Evolutionary conservation across 2,113 vertebrate genomes (phyloP).

Genomic region (Lycocorax pyrrhopterus): DNA sequence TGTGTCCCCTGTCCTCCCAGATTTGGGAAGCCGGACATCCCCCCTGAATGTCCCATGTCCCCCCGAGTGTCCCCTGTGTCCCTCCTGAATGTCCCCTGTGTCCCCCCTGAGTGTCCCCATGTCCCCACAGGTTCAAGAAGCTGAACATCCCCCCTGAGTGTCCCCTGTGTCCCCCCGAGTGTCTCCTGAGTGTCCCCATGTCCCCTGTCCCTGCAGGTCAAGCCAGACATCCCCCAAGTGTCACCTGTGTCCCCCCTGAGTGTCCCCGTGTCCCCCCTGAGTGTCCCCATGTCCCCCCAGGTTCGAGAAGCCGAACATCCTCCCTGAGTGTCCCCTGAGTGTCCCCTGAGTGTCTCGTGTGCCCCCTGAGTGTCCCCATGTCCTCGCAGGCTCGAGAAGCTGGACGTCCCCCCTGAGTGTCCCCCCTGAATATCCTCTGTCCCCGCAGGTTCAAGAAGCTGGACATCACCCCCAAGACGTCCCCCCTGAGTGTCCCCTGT

Average conservation of each 20-base stretch:
- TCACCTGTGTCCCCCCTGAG: conserved; percentile 44
- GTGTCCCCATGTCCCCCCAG: background rate
- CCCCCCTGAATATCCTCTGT: background rate
- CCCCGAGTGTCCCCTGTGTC: too few species aligned
- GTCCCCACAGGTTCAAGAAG: background rate
- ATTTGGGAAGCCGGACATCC: too few species aligned
- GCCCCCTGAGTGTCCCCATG: background rate
- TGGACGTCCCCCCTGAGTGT: background rate
- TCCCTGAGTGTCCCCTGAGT: background rate
- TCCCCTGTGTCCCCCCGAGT: background rate
- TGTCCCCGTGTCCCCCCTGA: background rate
- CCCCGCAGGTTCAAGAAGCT: background rate
- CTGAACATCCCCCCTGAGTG: conserved; percentile 67
- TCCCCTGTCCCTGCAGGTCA: too few species aligned
- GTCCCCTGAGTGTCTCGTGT: background rate
- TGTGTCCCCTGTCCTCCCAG: too few species aligned
- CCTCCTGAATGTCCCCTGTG: too few species aligned
- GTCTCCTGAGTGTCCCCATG: background rate
- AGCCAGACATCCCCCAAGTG: too few species aligned
- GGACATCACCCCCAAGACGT: background rate
- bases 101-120: background rate
- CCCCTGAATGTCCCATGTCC: too few species aligned
- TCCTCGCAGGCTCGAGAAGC: background rate
- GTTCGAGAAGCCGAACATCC: conserved; percentile 71
- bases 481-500: background rate